Base-by-base conservation (phyloP, 2,797 vertebrate species). In the Cuculus canorus region DNA sequence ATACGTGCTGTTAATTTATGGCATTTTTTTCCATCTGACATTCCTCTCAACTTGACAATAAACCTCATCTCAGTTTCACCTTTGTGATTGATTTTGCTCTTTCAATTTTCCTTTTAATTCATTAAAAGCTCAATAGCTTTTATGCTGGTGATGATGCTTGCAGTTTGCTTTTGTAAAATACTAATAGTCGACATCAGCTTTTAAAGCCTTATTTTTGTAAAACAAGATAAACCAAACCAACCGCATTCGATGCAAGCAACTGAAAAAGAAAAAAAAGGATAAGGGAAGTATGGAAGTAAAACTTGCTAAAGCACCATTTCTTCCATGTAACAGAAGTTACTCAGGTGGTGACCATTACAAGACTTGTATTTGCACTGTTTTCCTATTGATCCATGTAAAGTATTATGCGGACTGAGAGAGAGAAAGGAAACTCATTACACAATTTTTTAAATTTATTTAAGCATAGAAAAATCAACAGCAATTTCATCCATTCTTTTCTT, bases 401-500 rank as follows among this genome's bases (percentile, higher is more conserved):
- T 81, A 64, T 16, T 65, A 52, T 18, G 30, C 65, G 39, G 88
- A 70, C 27, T 21, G 35, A 82, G 21, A 93, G 14, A 70, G 53
- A 61, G 33, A 83, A 72, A 91, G 64, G 11, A 95, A 95, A 86
- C n/a, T 64, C 60, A 87, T 79, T 92, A 93, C 95, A 54, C 8
- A 52, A 41, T 91, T 30, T 69, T 81, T 47, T 87, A 39, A 13
- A 60, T 39, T 32, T 81, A 63, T 35, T 88, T 78, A 50, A 91
- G 57, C 33, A 12, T 32, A 80, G 68, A 75, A 97, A 90, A 94
- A 76, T 75, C 53, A 87, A n/a, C 32, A 92, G 43, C 39, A 63
- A 16, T 92, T 96, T 90, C 79, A 47, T 25, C 47, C 24, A 47
- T 82, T 92, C 81, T 94, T 94, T 75, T 84, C 84, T 88, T 94